Evolutionary conservation across 2,888 invertebrate species (phyloP), one percentile per base, ranked within the genome.

Genomic region (Andrena haemorrhoa): DNA sequence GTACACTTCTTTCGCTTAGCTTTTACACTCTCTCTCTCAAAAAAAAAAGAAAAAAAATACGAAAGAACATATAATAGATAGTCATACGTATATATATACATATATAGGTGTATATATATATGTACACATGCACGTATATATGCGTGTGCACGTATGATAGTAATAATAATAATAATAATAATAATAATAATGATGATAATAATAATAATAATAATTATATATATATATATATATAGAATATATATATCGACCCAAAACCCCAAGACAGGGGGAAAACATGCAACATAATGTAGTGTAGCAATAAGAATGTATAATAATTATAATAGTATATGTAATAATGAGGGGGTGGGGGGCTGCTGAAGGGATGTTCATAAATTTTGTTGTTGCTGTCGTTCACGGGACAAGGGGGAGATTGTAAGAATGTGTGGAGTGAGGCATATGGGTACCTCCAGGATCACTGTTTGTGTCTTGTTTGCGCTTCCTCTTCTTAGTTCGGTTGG

Each of bases 401-500:
- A 88, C 83, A 31, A 51, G 47, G 74, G 74, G 68, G 78, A 89
- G 90, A 72, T 66, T 90, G 90, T 90, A 92, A 92, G 91, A 92
- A 92, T 92, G 92, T 92, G 92, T 92, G 93, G 93, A 92, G 90
- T 91, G 93, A 94, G 94, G 93, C 92, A 93, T 95, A 95, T 95
- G 95, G 95, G 96, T 97, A 98, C 98, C 98, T 97, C 97, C 98
- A 94, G 93, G 93, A 93, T 94, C 94, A 96, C 98, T 98, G 96
- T 97, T 97, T 96, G 97, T 97, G 96, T 98, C 98, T 97, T 98
- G 98, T 97, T 98, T 98, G 97, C 98, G 97, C 97, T 99, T 99
- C 97, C 99, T 98, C 97, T 99, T 99, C 96, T 98, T 98, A 96
- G 99, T 98, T 95, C 98, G 98, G 95, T 99, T 98, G 96, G 99